Evolutionary conservation across 2,888 invertebrate species (phyloP).

Genomic region (Cheilosia scutellata): DNA sequence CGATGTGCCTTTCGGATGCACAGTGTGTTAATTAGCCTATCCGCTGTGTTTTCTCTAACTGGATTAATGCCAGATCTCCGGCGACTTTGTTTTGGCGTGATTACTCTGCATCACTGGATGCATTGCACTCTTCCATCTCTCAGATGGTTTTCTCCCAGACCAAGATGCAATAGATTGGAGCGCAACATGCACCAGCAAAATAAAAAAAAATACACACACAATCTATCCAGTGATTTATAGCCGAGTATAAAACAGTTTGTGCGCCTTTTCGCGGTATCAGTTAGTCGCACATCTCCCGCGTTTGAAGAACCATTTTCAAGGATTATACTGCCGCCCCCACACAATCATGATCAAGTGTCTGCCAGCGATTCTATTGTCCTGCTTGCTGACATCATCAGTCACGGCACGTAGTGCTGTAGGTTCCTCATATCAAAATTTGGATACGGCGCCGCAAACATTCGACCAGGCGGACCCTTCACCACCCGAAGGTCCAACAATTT

Average conservation of each 20-base stretch:
- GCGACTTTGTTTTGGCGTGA: slow-evolving; percentile 65
- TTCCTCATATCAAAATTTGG: slow-evolving; percentile 42
- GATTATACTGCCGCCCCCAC: slow-evolving; percentile 11
- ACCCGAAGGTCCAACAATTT: slow-evolving; percentile 77
- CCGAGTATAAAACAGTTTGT: slow-evolving; percentile 81
- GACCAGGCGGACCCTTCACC: slow-evolving; percentile 35
- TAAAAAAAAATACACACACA: not conserved
- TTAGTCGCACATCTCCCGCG: slow-evolving; percentile 65
- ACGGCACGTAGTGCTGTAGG: slow-evolving; percentile 62
- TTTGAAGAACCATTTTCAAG: not conserved
- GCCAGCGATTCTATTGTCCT: slow-evolving; percentile 45
- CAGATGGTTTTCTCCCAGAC: slow-evolving; percentile 38
- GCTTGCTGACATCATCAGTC: slow-evolving; percentile 43
- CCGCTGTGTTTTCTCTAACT: slow-evolving; percentile 67
- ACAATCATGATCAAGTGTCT: slow-evolving; percentile 49
- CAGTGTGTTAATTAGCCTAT: slow-evolving; percentile 57
- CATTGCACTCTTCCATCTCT: not conserved
- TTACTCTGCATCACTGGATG: slow-evolving; percentile 67
- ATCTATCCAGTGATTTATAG: slow-evolving; percentile 34
- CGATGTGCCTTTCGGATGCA: slow-evolving; percentile 31
- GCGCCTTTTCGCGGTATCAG: slow-evolving; percentile 79
- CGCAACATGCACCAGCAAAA: slow-evolving; percentile 26
- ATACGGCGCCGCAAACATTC: slow-evolving; percentile 29
- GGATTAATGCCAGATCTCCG: slow-evolving; percentile 21
- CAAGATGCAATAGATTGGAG: slow-evolving; percentile 36